Base-by-base conservation (phyloP, 2,797 vertebrate species). In the Eulemur rubriventer region DNA sequence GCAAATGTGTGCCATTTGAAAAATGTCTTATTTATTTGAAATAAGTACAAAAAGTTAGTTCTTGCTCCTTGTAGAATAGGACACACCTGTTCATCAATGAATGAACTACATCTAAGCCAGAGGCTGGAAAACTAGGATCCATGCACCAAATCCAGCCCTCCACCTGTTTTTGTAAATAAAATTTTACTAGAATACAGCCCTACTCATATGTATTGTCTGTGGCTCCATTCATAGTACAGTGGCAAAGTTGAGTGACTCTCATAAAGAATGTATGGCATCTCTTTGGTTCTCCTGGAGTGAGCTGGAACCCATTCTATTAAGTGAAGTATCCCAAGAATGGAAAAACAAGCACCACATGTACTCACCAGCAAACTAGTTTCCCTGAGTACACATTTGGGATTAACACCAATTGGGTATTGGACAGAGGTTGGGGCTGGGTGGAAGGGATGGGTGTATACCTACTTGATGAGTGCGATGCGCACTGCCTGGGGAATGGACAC, bases 171-270 rank as follows among this genome's bases (percentile, higher is more conserved):
- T 35, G 6, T 33, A 55, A 63, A 30, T 72, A 38, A 10, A 52
- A n/a, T 26, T 89, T 70, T 59, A 28, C 6, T 70, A 38, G 48
- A 59, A 26, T 26, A 26, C 73, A 28, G 16, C 20, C 65, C 6
- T 13, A 1, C n/a, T 59, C 16, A 3, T 11, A 0, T n/a, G 13
- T 5, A 0, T 67, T 33, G 5, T 50, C 50, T 14, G 1, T 2
- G 33, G 6, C 30, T 67, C 3, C 38, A 83, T 72, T 22, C 1
- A 6, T 7, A 7, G 55, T 43, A 0, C 35, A 0, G 3, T 10
- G 13, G n/a, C 18, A 67, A 11, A 55, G 12, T 14, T 38, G 24
- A 57, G 9, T 22, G 8, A 28, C 17, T 46, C 43, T 38, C 12
- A 76, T 22, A n/a, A n/a, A n/a, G n/a, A n/a, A n/a, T n/a, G n/a